A percentile compares a stretch with the other conserved stretches of the same genome.
Evolutionary conservation across 2,888 invertebrate species (phyloP).

Genomic region (Metalampra italica): DNA sequence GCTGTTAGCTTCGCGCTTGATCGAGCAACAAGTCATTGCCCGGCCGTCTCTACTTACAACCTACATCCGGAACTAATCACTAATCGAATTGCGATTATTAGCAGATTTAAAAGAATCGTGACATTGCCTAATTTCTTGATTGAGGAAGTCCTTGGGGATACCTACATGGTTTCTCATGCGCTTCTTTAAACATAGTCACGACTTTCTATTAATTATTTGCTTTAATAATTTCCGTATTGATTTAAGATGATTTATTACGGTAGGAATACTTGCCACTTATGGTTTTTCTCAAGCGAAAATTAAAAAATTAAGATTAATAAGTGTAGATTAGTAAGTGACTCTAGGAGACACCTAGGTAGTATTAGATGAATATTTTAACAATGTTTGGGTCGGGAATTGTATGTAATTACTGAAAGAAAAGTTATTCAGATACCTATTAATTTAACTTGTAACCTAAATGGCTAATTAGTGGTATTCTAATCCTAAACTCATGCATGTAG

Average conservation of each 20-base stretch:
- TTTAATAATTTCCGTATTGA: not conserved
- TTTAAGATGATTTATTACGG: not conserved
- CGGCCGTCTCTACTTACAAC: conserved; percentile 2
- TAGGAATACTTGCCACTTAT: not conserved
- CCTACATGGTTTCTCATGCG: no score
- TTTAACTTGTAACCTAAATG: no score
- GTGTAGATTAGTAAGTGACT: not conserved
- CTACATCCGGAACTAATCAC: conserved; percentile 8
- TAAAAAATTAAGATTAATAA: no score
- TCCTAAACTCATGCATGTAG: no score
- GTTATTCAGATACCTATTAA: no score
- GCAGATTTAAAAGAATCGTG: not conserved
- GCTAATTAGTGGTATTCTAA: no score
- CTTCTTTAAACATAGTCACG: not conserved
- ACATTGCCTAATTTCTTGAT: not conserved
- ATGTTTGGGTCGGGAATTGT: no score
- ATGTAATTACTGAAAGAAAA: no score
- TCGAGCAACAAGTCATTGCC: conserved; percentile 1
- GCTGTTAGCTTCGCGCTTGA: conserved; percentile 1
- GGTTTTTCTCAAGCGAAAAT: no score
- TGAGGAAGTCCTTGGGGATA: not conserved
- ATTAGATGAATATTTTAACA: no score
- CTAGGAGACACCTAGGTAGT: no score
- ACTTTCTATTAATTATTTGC: not conserved
- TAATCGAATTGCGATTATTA: not conserved